Evolutionary conservation across 37 sponge, comb jelly and placozoan genomes (phyloP).

Genomic region (Aplysina aerophoba): DNA sequence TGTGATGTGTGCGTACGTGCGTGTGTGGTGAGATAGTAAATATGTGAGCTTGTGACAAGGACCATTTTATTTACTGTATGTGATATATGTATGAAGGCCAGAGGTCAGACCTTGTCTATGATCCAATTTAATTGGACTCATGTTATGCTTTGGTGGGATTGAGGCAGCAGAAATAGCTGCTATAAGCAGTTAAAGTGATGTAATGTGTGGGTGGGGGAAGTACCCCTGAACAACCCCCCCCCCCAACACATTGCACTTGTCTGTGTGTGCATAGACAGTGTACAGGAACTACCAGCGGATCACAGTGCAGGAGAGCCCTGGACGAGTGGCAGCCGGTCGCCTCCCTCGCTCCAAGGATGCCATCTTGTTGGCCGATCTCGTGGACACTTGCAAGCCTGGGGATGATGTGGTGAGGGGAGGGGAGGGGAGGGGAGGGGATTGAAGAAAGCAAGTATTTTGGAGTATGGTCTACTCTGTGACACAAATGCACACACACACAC

Average conservation of each 20-base stretch:
- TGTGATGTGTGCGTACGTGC: too few relatives aligned
- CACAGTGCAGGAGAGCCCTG: conserved; percentile 98
- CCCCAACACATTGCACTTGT: neutral
- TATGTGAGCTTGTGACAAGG: too few relatives aligned
- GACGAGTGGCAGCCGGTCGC: conserved; percentile 97
- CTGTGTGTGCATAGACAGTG: conserved; percentile 65
- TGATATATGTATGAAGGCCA: too few relatives aligned
- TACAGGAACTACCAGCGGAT: conserved; percentile 99
- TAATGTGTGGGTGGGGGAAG: neutral
- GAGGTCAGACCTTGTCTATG: too few relatives aligned
- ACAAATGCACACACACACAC: too few relatives aligned
- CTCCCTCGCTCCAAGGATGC: conserved; percentile 97
- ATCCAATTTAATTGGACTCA: too few relatives aligned
- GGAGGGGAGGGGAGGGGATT: neutral
- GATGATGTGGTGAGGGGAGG: conserved; percentile 88
- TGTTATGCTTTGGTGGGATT: too few relatives aligned
- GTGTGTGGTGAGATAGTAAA: too few relatives aligned
- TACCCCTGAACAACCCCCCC: neutral
- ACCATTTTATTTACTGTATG: too few relatives aligned
- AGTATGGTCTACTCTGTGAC: too few relatives aligned
- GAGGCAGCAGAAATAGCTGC: neutral
- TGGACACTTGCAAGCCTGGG: conserved; percentile 97
- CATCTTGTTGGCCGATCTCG: conserved; percentile 94
- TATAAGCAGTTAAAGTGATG: neutral
- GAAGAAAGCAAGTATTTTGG: neutral